phyloP scores from a whole-genome alignment of 2,797 vertebrate genomes.

The Falco concolor region DNA sequence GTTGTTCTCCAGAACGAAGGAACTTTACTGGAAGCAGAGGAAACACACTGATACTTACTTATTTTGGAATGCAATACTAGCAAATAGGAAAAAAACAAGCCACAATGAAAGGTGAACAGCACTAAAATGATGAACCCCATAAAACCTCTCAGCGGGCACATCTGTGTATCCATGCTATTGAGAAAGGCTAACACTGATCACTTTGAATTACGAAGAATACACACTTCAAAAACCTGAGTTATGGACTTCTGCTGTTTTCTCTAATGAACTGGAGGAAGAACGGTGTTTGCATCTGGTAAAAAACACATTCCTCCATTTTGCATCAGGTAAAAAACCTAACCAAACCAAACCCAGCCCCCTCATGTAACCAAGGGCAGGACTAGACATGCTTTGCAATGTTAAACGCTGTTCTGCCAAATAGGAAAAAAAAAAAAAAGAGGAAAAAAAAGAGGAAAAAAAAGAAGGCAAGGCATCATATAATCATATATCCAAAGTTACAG shows the following conservation, averaged over 20 bases:
- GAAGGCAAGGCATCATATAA: neutral
- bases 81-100: neutral
- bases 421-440: too few species aligned
- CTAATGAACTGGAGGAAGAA: neutral
- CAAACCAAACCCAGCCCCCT: neutral
- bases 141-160: neutral
- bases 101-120: neutral
- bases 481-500: neutral
- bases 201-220: neutral
- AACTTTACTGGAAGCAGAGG: neutral
- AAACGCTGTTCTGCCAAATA: neutral
- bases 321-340: neutral
- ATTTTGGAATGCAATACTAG: neutral
- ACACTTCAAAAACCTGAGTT: neutral
- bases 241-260: neutral
- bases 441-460: neutral
- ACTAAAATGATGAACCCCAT: neutral
- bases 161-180: neutral
- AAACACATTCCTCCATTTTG: neutral
- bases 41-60: neutral
- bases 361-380: neutral
- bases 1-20: neutral
- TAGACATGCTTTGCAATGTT: neutral
- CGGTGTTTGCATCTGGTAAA: neutral
- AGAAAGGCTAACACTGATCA: neutral